Base-by-base conservation (phyloP, 2,888 invertebrate genomes). In the Agrotis clavis region DNA sequence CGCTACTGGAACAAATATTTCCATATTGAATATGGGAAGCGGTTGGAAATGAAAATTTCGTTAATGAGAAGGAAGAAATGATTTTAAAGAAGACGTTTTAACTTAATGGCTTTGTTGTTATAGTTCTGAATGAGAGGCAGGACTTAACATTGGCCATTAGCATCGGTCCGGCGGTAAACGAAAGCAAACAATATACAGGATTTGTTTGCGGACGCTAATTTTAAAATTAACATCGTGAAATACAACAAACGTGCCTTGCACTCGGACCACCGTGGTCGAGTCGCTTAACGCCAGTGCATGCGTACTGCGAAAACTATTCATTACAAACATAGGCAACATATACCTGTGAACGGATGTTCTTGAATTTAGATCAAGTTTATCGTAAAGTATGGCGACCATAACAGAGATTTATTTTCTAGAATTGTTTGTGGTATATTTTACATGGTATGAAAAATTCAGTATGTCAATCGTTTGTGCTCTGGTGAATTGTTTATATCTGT, bases 171-270 rank as follows among this genome's bases (percentile, higher is more conserved):
- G 89, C 90, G 88, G 89, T 86, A 84, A 85, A 81, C 83, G 86
- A 90, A 86, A 85, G 91, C 86, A 89, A 93, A 92, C 90, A 90
- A 92, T 94, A 92, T 90, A 86, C 91, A 88, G 90, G 91, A 93
- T 93, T 92, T 92, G 94, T 95, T 93, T 93, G 91, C 92, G 82
- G 89, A 93, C 92, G 94, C 94, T 94, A 94, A 96, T 96, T 95
- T 96, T 95, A 93, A 95, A 95, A 95, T 95, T 93, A 94, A 94
- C 94, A 90, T 94, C 93, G 92, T 92, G 93, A 92, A 94, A 91
- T 94, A 92, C 92, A 92, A 94, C 93, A 95, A 95, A 95, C 96
- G 95, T 95, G 95, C 94, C 85, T 90, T 82, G 84, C 82, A 81
- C 83, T 85, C 83, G 89, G 96, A 96, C 96, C 96, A 96, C 96